Evolutionary conservation across 2,113 vertebrate species (phyloP).

Genomic region (Agelaius phoeniceus): DNA sequence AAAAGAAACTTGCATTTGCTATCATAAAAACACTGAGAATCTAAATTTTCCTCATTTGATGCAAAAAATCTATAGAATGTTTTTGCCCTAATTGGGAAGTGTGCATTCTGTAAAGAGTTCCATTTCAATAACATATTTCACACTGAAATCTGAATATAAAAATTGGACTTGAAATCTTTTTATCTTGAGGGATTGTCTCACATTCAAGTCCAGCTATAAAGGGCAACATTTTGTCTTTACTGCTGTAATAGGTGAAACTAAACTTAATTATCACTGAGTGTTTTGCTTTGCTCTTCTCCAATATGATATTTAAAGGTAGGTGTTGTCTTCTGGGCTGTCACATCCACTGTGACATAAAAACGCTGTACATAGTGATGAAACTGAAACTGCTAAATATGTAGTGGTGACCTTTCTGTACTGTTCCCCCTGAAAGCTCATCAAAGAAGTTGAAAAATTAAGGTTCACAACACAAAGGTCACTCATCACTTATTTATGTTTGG

Average conservation of each 20-base stretch:
- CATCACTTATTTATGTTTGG: background rate
- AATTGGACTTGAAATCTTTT: background rate
- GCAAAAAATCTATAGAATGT: background rate
- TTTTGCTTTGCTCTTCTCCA: background rate
- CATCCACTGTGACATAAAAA: background rate
- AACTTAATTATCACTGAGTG: background rate
- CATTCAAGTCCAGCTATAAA: background rate
- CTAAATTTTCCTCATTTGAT: background rate
- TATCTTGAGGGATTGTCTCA: background rate
- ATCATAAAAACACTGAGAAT: background rate
- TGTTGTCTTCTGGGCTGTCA: background rate
- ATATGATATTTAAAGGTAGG: background rate
- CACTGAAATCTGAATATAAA: background rate
- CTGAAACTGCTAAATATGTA: conserved; percentile 60
- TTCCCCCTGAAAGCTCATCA: conserved; percentile 56
- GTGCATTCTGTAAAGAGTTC: background rate
- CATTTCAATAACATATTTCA: background rate
- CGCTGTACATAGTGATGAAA: background rate
- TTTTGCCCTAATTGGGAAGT: background rate
- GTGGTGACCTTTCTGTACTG: conserved; percentile 59
- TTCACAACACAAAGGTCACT: conserved; percentile 56
- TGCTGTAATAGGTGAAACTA: background rate
- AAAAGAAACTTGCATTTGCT: background rate
- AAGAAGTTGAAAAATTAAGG: conserved; percentile 17
- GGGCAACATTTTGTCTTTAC: background rate